Evolutionary conservation across 2,113 vertebrate genomes (phyloP), one percentile per base, ranked within the genome.

Genomic region (Callopanchax toddi): DNA sequence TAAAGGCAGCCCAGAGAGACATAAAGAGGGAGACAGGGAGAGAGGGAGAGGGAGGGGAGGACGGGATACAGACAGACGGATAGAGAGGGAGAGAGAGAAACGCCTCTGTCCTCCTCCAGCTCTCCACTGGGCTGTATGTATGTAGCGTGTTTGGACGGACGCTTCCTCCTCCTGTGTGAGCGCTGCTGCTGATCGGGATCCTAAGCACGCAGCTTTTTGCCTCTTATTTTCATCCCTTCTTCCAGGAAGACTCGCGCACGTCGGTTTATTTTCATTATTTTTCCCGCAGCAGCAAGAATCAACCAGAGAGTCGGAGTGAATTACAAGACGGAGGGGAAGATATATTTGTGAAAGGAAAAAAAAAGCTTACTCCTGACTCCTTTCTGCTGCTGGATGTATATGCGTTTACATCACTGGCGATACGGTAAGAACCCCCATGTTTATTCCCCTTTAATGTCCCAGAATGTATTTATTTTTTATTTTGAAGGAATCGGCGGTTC

Each of bases 371-470:
- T 67, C 70, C 71, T 13, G 83, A 86, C 78, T 79, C 52, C 36
- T 25, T 53, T 56, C 75, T 61, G 73, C 81, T n/a, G 67, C 74
- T 81, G 85, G 87, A 89, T 86, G 84, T 70, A 63, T 15, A 63
- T 59, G 64, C 69, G 61, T 61, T 43, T 37, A n/a, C 25, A 63
- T 34, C 60, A 60, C 83, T 74, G 71, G 20, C 75, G 71, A 78
- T 18, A 85, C 72, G 91, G 91, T 92, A 90, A 90, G 86, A 36
- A 55, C 5, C 42, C 52, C 11, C 67, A 80, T 43, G 37, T 29
- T 64, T 48, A 26, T 32, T 32, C 29, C 6, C 57, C 20, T 69
- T 40, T 29, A 11, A 58, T 22, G 7, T 54, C 66, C 50, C 36
- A 22, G 26, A 32, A 32, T 32, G 29, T 32, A 9, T 32, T 32